Percentiles rank a stretch among this genome's conserved stretches.
Evolutionary conservation across 2,113 vertebrate genomes (phyloP).

Genomic region (Osmerus mordax): DNA sequence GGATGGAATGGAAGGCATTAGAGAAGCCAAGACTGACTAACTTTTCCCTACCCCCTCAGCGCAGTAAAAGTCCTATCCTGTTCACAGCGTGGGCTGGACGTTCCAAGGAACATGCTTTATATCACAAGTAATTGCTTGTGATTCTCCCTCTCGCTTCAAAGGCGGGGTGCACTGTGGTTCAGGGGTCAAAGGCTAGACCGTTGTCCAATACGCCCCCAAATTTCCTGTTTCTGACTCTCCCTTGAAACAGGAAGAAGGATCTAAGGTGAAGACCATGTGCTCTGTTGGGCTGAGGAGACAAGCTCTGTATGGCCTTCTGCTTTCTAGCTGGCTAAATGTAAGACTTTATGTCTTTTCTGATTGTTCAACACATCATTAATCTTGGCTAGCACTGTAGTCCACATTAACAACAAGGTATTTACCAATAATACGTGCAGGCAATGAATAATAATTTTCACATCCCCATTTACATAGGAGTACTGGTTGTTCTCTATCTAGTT

Average conservation of each 20-base stretch:
- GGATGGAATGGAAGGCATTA: conserved; percentile 35
- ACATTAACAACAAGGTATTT: not conserved
- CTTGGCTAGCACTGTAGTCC: not conserved
- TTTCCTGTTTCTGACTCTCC: conserved; percentile 72
- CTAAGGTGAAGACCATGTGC: conserved; percentile 32
- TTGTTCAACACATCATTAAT: not conserved
- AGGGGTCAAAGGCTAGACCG: conserved; percentile 65
- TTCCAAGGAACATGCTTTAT: conserved; percentile 62
- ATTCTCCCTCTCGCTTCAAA: conserved; percentile 70
- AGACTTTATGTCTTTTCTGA: no score
- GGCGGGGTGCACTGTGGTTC: conserved; percentile 53
- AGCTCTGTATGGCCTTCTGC: not conserved
- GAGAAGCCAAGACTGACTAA: conserved; percentile 38
- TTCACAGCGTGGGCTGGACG: conserved; percentile 58
- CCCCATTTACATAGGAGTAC: no score
- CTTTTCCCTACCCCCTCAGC: conserved; percentile 32
- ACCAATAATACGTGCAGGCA: no score
- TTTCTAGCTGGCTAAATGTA: no score
- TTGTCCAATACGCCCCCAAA: conserved; percentile 61
- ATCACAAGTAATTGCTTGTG: conserved; percentile 65
- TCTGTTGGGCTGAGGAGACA: conserved; percentile 29
- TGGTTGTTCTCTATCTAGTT: no score
- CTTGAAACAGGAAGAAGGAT: conserved; percentile 49
- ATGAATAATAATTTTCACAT: no score
- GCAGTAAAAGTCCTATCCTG: conserved; percentile 49